Evolutionary conservation across 1,140 invertebrate species (phyloP).

Genomic region (Heliconius hermathena): DNA sequence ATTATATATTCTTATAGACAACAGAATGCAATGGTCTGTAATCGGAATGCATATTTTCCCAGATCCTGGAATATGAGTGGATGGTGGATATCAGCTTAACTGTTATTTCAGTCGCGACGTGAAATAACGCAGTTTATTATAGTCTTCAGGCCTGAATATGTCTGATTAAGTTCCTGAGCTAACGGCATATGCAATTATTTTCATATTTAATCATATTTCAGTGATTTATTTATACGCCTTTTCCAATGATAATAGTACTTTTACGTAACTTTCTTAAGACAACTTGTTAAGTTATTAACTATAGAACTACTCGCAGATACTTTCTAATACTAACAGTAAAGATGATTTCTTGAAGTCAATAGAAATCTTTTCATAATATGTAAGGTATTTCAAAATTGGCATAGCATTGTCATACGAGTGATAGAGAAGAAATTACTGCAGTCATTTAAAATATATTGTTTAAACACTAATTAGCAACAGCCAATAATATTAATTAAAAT

Average conservation of each 20-base stretch:
- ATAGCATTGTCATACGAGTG: too few relatives aligned
- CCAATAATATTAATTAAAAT: too few relatives aligned
- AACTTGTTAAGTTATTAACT: too few relatives aligned
- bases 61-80: neutral
- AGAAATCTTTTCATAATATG: too few relatives aligned
- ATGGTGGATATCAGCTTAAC: neutral
- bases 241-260: neutral
- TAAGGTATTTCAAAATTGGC: too few relatives aligned
- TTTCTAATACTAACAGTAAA: too few relatives aligned
- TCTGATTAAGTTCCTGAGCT: conserved; percentile 12
- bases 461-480: too few relatives aligned
- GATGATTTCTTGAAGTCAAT: too few relatives aligned
- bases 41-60: conserved; percentile 11
- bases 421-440: too few relatives aligned
- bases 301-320: too few relatives aligned
- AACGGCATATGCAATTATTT: neutral
- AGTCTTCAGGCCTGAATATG: conserved; percentile 8
- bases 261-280: too few relatives aligned
- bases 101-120: conserved; percentile 12
- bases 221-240: neutral
- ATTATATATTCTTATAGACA: neutral
- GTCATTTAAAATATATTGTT: too few relatives aligned
- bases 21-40: neutral
- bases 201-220: neutral
- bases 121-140: conserved; percentile 13